These are phyloP conservation scores for Pocillopora verrucosa DNA, from an alignment of 64 coral and sea anemone species.

Conservation along the genomic window DNA sequence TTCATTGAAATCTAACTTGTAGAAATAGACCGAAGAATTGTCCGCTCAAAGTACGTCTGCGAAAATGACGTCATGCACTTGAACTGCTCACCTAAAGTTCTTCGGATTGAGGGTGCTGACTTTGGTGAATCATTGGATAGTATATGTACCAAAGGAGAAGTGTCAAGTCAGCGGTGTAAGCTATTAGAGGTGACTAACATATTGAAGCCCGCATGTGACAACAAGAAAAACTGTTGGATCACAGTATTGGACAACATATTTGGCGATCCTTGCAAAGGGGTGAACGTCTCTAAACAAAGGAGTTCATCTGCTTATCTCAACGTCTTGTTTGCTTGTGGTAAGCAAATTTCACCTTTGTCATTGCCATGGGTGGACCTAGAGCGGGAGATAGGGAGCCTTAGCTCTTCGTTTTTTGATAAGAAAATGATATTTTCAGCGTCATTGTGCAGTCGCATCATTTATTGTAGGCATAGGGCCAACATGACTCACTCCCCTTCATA, in stretches of 20 bases:
- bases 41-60: not conserved
- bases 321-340: conserved; percentile 26
- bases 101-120: conserved; percentile 14
- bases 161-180: not conserved
- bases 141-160: not conserved
- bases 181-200: not conserved
- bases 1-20: not conserved
- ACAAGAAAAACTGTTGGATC: not conserved
- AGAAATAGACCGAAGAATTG: not conserved
- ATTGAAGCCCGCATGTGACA: not conserved
- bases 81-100: not conserved
- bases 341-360: not conserved
- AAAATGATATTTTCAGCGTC: too few relatives aligned
- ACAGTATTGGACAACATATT: not conserved
- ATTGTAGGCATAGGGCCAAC: too few relatives aligned
- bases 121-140: not conserved
- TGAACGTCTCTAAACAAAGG: not conserved
- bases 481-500: too few relatives aligned
- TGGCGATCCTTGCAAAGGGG: conserved; percentile 1
- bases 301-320: not conserved
- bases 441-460: too few relatives aligned
- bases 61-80: not conserved
- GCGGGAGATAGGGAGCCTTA: not conserved
- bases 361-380: not conserved
- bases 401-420: not conserved